phyloP scores from a whole-genome alignment of 2,888 invertebrate species.

The Enchytraeus crypticus region DNA sequence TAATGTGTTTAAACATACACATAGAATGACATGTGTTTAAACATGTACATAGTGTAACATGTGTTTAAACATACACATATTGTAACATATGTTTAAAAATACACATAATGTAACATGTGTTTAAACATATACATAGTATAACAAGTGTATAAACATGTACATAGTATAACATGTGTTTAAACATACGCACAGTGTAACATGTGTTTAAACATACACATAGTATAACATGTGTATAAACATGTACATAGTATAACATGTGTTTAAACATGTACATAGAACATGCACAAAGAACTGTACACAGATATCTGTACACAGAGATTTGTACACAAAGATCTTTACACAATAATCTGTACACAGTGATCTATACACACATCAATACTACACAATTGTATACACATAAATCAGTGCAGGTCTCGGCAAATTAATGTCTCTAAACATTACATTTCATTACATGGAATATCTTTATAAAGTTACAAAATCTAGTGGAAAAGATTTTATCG shows the following conservation, averaged over 20 bases:
- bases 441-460: too few species aligned
- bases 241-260: neutral
- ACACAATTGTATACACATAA: too few species aligned
- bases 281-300: neutral
- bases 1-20: neutral
- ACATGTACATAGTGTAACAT: neutral
- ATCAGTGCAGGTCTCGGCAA: too few species aligned
- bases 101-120: neutral
- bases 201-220: neutral
- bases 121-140: neutral
- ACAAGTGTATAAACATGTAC: neutral
- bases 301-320: too few species aligned
- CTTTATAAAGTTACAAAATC: too few species aligned
- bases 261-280: neutral
- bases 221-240: neutral
- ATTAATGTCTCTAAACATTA: too few species aligned
- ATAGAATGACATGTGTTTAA: neutral
- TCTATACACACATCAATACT: too few species aligned
- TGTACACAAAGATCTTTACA: too few species aligned
- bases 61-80: neutral
- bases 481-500: too few species aligned
- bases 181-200: neutral
- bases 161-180: too few species aligned
- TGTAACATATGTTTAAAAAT: neutral
- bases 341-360: too few species aligned